Evolutionary conservation across 2,797 vertebrate genomes (phyloP).

Genomic region (Epinephelus coioides): DNA sequence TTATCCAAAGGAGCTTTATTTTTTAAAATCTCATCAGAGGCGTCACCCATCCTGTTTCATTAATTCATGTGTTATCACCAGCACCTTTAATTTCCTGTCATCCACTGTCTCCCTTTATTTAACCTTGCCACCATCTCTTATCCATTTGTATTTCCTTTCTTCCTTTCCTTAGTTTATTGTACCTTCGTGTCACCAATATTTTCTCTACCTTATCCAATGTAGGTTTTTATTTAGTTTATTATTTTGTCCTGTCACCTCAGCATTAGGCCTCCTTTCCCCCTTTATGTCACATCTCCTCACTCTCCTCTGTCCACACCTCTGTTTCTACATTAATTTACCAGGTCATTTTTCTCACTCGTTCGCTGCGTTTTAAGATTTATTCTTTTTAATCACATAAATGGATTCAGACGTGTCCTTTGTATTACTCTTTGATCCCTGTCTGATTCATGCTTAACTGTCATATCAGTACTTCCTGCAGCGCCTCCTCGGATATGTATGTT

Average conservation of each 20-base stretch:
- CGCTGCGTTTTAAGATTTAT: background rate
- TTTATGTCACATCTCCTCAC: background rate
- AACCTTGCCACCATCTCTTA: constrained; percentile 20
- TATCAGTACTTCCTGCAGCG: background rate
- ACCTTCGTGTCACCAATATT: background rate
- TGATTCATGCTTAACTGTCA: background rate
- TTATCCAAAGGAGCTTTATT: constrained; percentile 42
- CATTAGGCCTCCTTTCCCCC: background rate
- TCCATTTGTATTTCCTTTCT: background rate
- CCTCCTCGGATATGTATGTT: background rate
- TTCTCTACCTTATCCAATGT: background rate
- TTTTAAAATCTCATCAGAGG: constrained; percentile 26
- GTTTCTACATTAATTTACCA: background rate
- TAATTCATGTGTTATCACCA: constrained; percentile 38
- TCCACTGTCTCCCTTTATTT: constrained; percentile 22
- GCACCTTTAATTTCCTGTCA: constrained; percentile 60
- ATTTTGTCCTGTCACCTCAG: background rate
- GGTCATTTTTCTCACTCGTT: background rate
- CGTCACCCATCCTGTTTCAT: constrained; percentile 8
- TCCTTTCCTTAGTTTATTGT: background rate
- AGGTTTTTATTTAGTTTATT: background rate
- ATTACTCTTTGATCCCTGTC: background rate
- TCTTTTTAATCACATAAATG: background rate
- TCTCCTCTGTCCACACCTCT: background rate
- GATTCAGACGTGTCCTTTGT: background rate